phyloP scores from a whole-genome alignment of 2,888 invertebrate species.

The Stratiomys singularior region DNA sequence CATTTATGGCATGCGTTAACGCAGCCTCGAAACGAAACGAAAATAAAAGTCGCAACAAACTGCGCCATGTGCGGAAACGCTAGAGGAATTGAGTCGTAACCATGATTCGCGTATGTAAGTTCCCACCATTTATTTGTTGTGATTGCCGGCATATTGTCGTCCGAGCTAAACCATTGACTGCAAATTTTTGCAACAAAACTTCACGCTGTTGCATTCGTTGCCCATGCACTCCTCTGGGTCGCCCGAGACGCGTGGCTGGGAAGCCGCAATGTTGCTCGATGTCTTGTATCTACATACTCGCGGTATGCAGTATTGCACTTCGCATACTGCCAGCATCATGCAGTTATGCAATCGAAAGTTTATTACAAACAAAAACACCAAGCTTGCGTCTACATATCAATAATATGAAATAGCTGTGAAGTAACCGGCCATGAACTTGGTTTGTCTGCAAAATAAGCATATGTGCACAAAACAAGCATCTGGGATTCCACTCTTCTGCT shows the following conservation, averaged over 20 bases:
- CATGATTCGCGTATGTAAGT: conserved; percentile 24
- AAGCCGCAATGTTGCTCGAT: conserved; percentile 14
- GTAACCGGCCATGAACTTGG: conserved; percentile 45
- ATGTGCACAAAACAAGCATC: not conserved
- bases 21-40: too few species aligned
- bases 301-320: not conserved
- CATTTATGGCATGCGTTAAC: too few species aligned
- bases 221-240: not conserved
- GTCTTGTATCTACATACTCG: not conserved
- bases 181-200: conserved; percentile 1
- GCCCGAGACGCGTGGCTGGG: not conserved
- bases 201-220: not conserved
- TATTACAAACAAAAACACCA: conserved; percentile 31
- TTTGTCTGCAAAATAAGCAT: conserved; percentile 33
- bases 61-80: too few species aligned
- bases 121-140: conserved; percentile 6
- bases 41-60: too few species aligned
- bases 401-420: conserved; percentile 34
- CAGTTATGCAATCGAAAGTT: conserved; percentile 33
- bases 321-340: not conserved
- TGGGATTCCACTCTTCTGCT: not conserved
- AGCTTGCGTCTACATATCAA: conserved; percentile 1
- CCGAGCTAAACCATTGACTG: conserved; percentile 12
- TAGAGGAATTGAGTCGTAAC: too few species aligned
- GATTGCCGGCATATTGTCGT: conserved; percentile 23